Conservation (phyloP, 1,140 invertebrate species). For the Rhyzopertha dominica region DNA sequence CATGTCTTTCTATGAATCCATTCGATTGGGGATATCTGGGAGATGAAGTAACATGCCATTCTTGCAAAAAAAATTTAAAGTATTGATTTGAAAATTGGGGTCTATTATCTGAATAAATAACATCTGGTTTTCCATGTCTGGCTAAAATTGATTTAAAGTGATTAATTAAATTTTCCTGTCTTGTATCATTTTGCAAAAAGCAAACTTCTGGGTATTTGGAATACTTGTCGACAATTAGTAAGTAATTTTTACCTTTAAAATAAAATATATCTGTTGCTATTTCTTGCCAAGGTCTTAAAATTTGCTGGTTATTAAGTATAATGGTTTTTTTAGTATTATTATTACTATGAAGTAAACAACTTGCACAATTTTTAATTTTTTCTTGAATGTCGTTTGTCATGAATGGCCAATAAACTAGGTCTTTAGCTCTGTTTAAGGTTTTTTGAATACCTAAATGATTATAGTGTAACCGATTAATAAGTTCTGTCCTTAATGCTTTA, state of each 20-base stretch:
- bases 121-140: conserved; percentile 24
- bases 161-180: conserved; percentile 22
- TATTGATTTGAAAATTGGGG: conserved; percentile 23
- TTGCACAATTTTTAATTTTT: conserved; percentile 1
- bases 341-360: conserved; percentile 5
- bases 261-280: conserved; percentile 37
- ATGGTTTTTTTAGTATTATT: conserved; percentile 24
- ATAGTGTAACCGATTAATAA: conserved; percentile 21
- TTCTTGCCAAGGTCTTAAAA: conserved; percentile 34
- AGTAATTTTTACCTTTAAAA: conserved; percentile 37
- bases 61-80: conserved; percentile 44
- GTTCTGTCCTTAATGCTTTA: conserved; percentile 12
- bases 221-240: conserved; percentile 31
- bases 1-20: conserved; percentile 41
- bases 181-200: conserved; percentile 19
- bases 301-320: conserved; percentile 35
- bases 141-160: conserved; percentile 33
- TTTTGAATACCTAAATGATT: conserved; percentile 21
- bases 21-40: conserved; percentile 44
- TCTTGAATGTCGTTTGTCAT: conserved; percentile 15
- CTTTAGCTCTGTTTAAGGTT: conserved; percentile 13
- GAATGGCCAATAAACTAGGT: conserved; percentile 18
- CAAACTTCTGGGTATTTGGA: conserved; percentile 29
- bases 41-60: conserved; percentile 37
- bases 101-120: conserved; percentile 21